phyloP scores from a whole-genome alignment of 2,113 vertebrate species.

The Paramormyrops kingsleyae region DNA sequence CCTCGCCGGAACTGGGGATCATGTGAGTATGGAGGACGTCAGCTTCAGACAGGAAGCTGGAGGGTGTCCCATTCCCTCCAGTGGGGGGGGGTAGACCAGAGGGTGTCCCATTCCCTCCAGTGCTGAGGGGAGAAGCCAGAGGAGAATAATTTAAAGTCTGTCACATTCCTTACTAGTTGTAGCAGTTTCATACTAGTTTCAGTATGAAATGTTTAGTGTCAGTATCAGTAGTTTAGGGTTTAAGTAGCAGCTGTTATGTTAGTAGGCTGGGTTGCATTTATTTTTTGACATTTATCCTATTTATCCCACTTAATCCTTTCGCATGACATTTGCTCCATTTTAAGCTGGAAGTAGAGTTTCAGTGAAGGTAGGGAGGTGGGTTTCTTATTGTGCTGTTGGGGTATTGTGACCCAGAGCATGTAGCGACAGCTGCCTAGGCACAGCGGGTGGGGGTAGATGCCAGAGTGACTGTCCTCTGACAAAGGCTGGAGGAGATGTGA shows the following conservation, averaged over 20 bases:
- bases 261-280: neutral
- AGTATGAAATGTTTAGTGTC: neutral
- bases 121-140: neutral
- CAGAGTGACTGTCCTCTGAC: neutral
- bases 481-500: neutral
- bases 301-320: too few relatives aligned
- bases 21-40: constrained; percentile 64
- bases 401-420: neutral
- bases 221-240: neutral
- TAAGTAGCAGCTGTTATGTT: neutral
- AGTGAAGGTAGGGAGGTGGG: too few relatives aligned
- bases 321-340: too few relatives aligned
- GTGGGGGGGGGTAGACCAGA: neutral
- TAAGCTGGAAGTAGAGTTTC: too few relatives aligned
- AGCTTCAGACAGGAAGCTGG: neutral
- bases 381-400: too few relatives aligned
- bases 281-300: neutral
- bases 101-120: neutral
- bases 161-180: neutral
- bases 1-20: constrained; percentile 70
- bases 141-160: neutral
- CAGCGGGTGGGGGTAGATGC: neutral
- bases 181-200: neutral
- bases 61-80: neutral
- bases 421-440: neutral